Conservation (phyloP, 1,140 invertebrate species). For the Drosophila pseudoananassae region DNA sequence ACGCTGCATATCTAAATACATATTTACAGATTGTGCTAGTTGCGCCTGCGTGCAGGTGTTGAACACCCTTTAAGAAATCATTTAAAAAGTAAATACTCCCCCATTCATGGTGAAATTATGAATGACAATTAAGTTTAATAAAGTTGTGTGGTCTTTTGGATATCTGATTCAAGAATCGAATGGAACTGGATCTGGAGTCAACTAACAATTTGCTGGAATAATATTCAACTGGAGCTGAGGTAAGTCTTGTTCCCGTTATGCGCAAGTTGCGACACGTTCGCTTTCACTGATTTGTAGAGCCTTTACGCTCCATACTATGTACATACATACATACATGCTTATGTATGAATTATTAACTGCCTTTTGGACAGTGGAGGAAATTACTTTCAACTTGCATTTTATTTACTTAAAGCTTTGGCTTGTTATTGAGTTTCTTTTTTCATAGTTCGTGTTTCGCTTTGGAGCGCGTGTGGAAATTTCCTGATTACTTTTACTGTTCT, state of each 20-base stretch:
- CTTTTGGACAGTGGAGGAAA: conserved; percentile 6
- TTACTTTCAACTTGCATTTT: conserved; percentile 16
- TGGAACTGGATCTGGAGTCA: conserved; percentile 18
- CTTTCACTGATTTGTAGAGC: conserved; percentile 25
- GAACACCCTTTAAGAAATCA: conserved; percentile 1
- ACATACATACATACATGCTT: too few species aligned
- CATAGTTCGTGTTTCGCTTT: conserved; percentile 23
- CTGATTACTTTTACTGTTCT: background rate
- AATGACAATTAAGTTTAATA: background rate
- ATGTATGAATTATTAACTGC: conserved; percentile 2
- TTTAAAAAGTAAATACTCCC: conserved; percentile 3
- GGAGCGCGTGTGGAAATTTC: background rate
- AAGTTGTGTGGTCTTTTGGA: background rate
- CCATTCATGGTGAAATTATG: conserved; percentile 8
- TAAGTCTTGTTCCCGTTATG: conserved; percentile 23
- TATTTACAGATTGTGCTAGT: conserved; percentile 35
- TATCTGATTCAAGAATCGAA: conserved; percentile 33
- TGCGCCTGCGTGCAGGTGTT: conserved; percentile 37
- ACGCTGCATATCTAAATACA: background rate
- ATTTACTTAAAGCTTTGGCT: conserved; percentile 24
- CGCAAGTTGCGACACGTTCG: conserved; percentile 37
- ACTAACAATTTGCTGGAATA: conserved; percentile 27
- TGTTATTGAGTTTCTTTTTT: conserved; percentile 11
- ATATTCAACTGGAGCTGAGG: conserved; percentile 15
- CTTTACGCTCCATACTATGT: too few species aligned